phyloP scores from a whole-genome alignment of 2,888 invertebrate genomes.

The Craniophora ligustri region DNA sequence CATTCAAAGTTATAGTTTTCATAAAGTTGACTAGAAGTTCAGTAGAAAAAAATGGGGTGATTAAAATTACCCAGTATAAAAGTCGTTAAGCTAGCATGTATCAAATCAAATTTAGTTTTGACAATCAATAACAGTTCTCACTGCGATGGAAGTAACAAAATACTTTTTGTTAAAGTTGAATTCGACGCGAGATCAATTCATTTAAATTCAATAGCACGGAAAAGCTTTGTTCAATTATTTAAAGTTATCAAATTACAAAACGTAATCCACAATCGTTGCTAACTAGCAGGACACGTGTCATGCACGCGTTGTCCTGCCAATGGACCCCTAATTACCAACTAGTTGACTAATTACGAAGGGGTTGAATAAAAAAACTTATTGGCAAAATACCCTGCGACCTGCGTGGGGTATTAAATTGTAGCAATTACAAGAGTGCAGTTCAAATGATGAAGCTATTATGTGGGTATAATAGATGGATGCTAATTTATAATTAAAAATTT shows the following conservation, averaged over 20 bases:
- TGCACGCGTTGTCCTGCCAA: slow-evolving; percentile 52
- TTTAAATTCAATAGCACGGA: background rate
- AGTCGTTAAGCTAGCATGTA: too few relatives aligned
- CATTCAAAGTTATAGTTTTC: too few relatives aligned
- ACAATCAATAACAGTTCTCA: too few relatives aligned
- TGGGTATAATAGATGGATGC: too few relatives aligned
- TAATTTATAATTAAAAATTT: too few relatives aligned
- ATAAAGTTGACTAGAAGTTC: too few relatives aligned
- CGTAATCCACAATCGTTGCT: slow-evolving; percentile 45
- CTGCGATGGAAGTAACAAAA: too few relatives aligned
- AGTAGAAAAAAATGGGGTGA: too few relatives aligned
- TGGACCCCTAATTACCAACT: slow-evolving; percentile 40
- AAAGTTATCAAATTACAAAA: slow-evolving; percentile 23
- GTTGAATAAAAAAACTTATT: slow-evolving; percentile 13
- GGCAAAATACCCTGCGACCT: background rate
- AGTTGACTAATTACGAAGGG: slow-evolving; percentile 29
- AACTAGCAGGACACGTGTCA: slow-evolving; percentile 57
- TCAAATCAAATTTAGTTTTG: too few relatives aligned
- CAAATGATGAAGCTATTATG: slow-evolving; percentile 1
- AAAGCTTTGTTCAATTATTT: slow-evolving; percentile 22
- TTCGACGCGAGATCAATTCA: background rate
- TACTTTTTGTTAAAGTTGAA: background rate
- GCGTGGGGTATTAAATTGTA: slow-evolving; percentile 15
- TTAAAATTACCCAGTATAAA: too few relatives aligned
- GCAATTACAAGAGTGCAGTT: slow-evolving; percentile 8